Percentiles rank a stretch among this genome's conserved stretches.
Evolutionary conservation across 2,888 invertebrate species (phyloP).

Genomic region (Perdita meconis): DNA sequence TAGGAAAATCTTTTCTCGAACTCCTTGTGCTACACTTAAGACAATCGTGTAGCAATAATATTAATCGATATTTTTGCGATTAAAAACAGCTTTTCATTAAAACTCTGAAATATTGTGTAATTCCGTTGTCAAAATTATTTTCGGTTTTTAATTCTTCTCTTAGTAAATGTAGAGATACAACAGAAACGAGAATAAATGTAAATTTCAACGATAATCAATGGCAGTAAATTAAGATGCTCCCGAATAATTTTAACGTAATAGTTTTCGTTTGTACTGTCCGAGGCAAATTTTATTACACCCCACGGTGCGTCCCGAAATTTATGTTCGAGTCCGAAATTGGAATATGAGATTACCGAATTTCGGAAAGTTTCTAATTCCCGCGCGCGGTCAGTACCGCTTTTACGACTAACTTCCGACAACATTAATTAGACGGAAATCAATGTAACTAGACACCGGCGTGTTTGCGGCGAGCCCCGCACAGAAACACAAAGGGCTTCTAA

Average conservation of each 20-base stretch:
- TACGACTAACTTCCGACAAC: conserved; percentile 24
- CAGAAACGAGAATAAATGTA: no score
- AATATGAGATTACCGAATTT: conserved; percentile 43
- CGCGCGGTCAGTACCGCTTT: conserved; percentile 12
- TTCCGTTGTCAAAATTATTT: no score
- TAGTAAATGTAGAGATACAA: no score
- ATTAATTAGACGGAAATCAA: conserved; percentile 45
- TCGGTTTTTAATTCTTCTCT: no score
- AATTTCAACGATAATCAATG: neutral
- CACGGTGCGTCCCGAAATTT: conserved; percentile 19
- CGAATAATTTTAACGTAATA: conserved; percentile 6
- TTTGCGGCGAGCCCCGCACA: neutral
- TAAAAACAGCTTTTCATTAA: no score
- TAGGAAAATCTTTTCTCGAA: neutral
- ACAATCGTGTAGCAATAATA: no score
- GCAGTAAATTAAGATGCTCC: neutral
- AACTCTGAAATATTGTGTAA: no score
- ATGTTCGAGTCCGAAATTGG: conserved; percentile 36
- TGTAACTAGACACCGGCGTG: conserved; percentile 22
- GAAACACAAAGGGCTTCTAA: neutral
- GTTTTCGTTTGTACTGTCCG: neutral
- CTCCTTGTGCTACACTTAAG: no score
- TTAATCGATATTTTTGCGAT: no score
- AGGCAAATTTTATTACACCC: conserved; percentile 15
- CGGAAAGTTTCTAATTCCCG: conserved; percentile 36